A percentile compares a stretch with the other conserved stretches of the same genome.
These are phyloP conservation scores for Geotria australis DNA, from an alignment of 2,797 vertebrate genomes.

Conservation along the genomic window DNA sequence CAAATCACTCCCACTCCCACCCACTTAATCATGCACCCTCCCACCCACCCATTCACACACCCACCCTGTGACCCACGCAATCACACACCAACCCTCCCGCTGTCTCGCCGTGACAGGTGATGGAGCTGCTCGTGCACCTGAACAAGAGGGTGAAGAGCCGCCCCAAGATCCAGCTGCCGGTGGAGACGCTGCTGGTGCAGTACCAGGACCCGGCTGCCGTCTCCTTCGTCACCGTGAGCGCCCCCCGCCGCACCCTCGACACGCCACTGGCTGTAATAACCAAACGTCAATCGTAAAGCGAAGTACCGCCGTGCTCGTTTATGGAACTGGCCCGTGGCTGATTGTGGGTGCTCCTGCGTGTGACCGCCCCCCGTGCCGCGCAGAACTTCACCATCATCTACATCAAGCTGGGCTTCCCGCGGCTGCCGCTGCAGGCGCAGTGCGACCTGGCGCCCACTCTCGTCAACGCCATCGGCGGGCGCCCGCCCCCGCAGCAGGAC, in stretches of 20 bases:
- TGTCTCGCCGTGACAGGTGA: slow-evolving; percentile 27
- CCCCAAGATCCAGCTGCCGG: slow-evolving; percentile 82
- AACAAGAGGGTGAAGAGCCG: slow-evolving; percentile 96
- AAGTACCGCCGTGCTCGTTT: too few relatives aligned
- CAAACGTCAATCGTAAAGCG: too few relatives aligned
- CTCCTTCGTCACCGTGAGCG: slow-evolving; percentile 74
- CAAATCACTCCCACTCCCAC: too few relatives aligned
- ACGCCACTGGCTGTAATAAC: slow-evolving; percentile 1
- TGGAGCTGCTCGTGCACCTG: slow-evolving; percentile 81
- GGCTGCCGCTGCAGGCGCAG: slow-evolving; percentile 64
- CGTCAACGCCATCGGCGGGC: slow-evolving; percentile 89
- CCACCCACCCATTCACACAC: too few relatives aligned
- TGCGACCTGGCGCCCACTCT: slow-evolving; percentile 83
- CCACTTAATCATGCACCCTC: too few relatives aligned
- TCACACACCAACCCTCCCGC: too few relatives aligned
- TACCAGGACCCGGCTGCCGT: slow-evolving; percentile 91
- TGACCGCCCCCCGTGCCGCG: slow-evolving; percentile 30
- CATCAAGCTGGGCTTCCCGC: slow-evolving; percentile 94
- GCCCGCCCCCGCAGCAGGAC: slow-evolving; percentile 86
- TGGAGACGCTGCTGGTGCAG: slow-evolving; percentile 78
- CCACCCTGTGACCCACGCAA: too few relatives aligned
- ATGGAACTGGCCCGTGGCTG: too few relatives aligned
- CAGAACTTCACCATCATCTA: slow-evolving; percentile 99
- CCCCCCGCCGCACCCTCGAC: too few relatives aligned
- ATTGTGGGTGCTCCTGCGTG: too few relatives aligned